Conservation (phyloP, 1,140 invertebrate genomes). For the Lordiphosa clarofinis region DNA sequence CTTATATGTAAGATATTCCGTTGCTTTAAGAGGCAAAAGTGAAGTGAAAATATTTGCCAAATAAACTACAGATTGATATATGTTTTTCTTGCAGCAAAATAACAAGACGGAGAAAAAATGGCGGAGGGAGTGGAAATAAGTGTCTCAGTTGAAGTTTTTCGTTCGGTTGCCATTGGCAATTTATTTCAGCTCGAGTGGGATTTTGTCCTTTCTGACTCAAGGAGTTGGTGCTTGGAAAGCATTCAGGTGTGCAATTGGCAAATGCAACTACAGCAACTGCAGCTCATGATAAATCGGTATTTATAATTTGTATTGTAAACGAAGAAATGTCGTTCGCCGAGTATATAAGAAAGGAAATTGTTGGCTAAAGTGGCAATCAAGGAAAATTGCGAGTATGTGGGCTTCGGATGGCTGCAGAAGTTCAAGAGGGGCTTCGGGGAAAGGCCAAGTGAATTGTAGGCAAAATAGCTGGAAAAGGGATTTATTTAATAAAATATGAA, state of each 20-base stretch:
- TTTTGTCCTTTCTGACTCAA: constrained; percentile 32
- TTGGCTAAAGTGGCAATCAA: constrained; percentile 36
- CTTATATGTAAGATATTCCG: constrained; percentile 6
- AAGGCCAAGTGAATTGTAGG: too few relatives aligned
- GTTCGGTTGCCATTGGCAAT: constrained; percentile 54
- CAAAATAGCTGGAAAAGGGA: too few relatives aligned
- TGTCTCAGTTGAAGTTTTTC: constrained; percentile 42
- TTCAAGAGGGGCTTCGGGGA: too few relatives aligned
- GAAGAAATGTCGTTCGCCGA: constrained; percentile 28
- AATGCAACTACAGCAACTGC: constrained; percentile 51
- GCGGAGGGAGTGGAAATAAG: constrained; percentile 22
- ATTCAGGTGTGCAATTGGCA: constrained; percentile 73
- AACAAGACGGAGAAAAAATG: too few relatives aligned
- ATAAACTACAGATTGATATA: constrained; percentile 22
- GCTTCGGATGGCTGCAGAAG: not conserved
- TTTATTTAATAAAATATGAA: too few relatives aligned
- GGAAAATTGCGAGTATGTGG: constrained; percentile 6
- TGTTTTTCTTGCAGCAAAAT: constrained; percentile 21
- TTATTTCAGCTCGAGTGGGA: constrained; percentile 53
- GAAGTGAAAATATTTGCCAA: constrained; percentile 26
- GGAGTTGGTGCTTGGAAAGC: constrained; percentile 31
- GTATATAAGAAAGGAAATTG: constrained; percentile 23
- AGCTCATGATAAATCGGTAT: constrained; percentile 71
- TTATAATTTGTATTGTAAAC: constrained; percentile 72
- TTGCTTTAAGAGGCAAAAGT: constrained; percentile 18